Base-by-base conservation (phyloP, 1,140 invertebrate genomes). In the Penaeus vannamei region DNA sequence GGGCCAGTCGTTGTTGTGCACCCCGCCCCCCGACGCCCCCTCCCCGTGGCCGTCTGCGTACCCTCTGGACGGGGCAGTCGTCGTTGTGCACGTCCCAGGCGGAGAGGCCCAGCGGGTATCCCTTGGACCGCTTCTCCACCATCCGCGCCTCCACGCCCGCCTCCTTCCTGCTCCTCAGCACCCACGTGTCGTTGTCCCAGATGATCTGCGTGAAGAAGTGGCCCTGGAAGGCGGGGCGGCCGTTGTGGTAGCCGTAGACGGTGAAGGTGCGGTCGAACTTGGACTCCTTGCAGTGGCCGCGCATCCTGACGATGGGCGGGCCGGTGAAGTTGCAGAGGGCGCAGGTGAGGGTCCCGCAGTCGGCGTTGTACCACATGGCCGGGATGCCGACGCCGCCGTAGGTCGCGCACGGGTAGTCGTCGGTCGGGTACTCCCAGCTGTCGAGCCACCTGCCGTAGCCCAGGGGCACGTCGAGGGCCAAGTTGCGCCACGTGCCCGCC, bases 161-260 rank as follows among this genome's bases (percentile, higher is more conserved):
- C 42, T 76, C 72, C 72, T 17, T 76, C 20, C 72, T 29, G 26
- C 72, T 76, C 20, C 8, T 29, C 29, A 76, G 72, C 14, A 76
- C 72, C 72, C 72, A 76, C 23, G 72, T 76, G 14, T 76, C 72
- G 72, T 76, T 76, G n/a, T 76, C n/a, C 72, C 72, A 76, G 5
- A 76, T 26, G 22, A 76, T 76, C 72, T 76, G 72, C 7, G 29
- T 76, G 72, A 76, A 76, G 42, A 76, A 76, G 29, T 32, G 29
- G 29, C 72, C 72, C 72, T 76, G 29, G n/a, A 76, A 76, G 29
- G 42, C 42, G 19, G 72, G 72, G 19, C 72, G 72, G 26, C 72
- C 72, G 42, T 76, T 76, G 72, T 36, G 72, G 72, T 76, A 76
- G 3, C 72, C 72, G 72, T 76, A 32, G 72, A 76, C 22, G 72